Conservation (phyloP, 2,888 invertebrate species). For the Drosophila sordidula region DNA sequence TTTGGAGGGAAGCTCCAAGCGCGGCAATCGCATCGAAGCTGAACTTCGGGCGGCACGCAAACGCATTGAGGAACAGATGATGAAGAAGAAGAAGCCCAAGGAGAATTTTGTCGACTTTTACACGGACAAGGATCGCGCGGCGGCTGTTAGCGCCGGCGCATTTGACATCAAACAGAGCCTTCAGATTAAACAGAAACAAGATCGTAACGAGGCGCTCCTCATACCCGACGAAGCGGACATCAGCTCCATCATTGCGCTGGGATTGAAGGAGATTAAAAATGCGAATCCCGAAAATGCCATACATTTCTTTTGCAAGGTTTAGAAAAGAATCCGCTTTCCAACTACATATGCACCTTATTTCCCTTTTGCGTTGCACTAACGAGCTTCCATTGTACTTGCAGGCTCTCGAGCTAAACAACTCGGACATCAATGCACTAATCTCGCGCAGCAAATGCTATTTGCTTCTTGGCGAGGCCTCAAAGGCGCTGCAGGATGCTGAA, state of each 20-base stretch:
- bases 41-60: conserved; percentile 75
- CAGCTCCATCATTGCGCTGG: conserved; percentile 90
- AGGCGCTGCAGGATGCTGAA: conserved; percentile 92
- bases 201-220: conserved; percentile 89
- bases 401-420: conserved; percentile 94
- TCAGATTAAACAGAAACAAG: conserved; percentile 91
- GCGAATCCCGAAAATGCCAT: conserved; percentile 91
- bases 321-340: background rate
- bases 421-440: conserved; percentile 93
- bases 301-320: conserved; percentile 91
- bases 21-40: conserved; percentile 78
- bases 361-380: background rate
- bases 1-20: conserved; percentile 51
- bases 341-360: background rate
- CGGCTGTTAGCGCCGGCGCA: conserved; percentile 91
- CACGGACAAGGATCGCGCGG: conserved; percentile 95
- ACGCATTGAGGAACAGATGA: conserved; percentile 76
- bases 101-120: conserved; percentile 90
- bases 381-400: conserved; percentile 84
- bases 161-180: conserved; percentile 94
- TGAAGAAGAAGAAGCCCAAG: conserved; percentile 82
- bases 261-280: conserved; percentile 90
- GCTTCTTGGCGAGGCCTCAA: conserved; percentile 92
- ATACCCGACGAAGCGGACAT: conserved; percentile 93
- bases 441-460: conserved; percentile 95